A percentile compares a stretch with the other conserved stretches of the same genome.
phyloP scores from a whole-genome alignment of 2,888 invertebrate species.

The Stegophylla sp. region DNA sequence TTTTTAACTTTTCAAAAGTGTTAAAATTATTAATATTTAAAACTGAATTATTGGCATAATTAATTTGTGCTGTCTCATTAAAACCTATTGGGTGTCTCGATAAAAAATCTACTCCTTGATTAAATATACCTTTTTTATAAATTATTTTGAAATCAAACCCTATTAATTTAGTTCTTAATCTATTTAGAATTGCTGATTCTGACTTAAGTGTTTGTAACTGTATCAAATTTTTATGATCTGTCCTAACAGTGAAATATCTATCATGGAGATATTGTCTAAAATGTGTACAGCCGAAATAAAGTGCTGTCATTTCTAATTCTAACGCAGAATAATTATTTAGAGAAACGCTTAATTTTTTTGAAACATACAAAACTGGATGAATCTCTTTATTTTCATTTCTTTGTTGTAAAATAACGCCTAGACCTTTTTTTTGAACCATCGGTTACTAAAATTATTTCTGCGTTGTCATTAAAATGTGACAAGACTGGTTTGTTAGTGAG shows the following conservation, averaged over 20 bases:
- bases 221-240: not conserved
- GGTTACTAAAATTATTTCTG: not conserved
- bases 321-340: too few species aligned
- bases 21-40: not conserved
- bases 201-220: not conserved
- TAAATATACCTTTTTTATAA: not conserved
- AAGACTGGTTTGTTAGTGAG: not conserved
- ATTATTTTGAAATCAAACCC: not conserved
- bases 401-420: slow-evolving; percentile 19
- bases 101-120: not conserved
- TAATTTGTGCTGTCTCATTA: not conserved
- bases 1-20: not conserved
- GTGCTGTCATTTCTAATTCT: too few species aligned
- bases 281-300: not conserved
- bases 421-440: not conserved
- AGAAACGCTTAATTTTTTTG: too few species aligned
- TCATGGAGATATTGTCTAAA: not conserved
- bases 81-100: not conserved
- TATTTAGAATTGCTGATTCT: not conserved
- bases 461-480: not conserved
- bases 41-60: not conserved
- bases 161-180: slow-evolving; percentile 9
- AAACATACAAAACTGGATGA: not conserved
- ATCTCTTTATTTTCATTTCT: not conserved
- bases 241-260: not conserved